These are phyloP conservation scores for Hoplias malabaricus DNA, from an alignment of 2,113 vertebrate species.

Conservation along the genomic window DNA sequence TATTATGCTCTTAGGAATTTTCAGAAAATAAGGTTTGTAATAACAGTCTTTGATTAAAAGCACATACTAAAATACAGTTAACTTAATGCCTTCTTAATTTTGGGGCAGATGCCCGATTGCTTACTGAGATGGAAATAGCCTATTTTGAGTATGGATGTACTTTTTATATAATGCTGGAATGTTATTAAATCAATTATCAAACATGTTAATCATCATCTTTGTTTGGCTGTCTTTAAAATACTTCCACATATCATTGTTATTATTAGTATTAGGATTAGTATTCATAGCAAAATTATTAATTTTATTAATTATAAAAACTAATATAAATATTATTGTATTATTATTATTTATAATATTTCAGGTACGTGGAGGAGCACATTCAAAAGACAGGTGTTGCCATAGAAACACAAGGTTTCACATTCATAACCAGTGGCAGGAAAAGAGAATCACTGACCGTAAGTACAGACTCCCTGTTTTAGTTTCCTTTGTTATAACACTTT, in stretches of 20 bases:
- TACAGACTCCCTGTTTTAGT: background rate
- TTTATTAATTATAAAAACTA: background rate
- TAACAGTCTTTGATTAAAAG: background rate
- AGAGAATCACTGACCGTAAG: slow-evolving; percentile 79
- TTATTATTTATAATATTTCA: slow-evolving; percentile 52
- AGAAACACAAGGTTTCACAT: slow-evolving; percentile 80
- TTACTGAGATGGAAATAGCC: no score
- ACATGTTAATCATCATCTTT: no score
- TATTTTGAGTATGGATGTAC: no score
- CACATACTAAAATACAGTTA: background rate
- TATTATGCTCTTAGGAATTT: no score
- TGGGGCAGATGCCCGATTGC: background rate
- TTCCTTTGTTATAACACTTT: background rate
- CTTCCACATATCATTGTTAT: no score
- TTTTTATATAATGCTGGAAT: no score
- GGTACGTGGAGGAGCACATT: slow-evolving; percentile 81
- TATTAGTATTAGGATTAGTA: background rate
- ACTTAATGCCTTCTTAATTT: no score
- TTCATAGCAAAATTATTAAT: background rate
- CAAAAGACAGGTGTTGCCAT: slow-evolving; percentile 80
- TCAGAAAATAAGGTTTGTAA: no score
- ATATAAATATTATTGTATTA: background rate
- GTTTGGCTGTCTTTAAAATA: background rate
- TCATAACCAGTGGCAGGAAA: slow-evolving; percentile 79
- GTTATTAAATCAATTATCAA: no score